These are phyloP conservation scores for Clunio marinus DNA, from an alignment of 2,888 invertebrate genomes.

Conservation along the genomic window DNA sequence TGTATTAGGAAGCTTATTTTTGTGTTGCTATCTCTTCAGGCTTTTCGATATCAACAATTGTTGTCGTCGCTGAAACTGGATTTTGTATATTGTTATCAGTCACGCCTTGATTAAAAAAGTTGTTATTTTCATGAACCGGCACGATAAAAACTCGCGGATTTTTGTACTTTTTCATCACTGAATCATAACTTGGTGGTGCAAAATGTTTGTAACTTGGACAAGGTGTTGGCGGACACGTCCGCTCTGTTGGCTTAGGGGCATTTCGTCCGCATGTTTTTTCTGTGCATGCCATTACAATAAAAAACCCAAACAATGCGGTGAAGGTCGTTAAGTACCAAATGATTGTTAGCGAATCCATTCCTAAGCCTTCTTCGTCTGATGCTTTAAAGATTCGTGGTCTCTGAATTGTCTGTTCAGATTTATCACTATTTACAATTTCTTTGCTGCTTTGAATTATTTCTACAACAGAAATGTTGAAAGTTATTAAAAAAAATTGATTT, in stretches of 20 bases:
- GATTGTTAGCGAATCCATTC: conserved; percentile 50
- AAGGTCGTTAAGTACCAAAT: conserved; percentile 45
- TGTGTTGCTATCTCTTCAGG: neutral
- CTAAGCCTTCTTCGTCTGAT: neutral
- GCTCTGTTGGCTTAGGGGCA: conserved; percentile 11
- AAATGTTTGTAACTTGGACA: conserved; percentile 51
- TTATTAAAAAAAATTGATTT: too few relatives aligned
- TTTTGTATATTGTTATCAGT: conserved; percentile 6
- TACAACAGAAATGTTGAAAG: too few relatives aligned
- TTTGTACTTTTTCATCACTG: conserved; percentile 47
- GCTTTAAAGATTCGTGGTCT: neutral
- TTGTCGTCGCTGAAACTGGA: neutral
- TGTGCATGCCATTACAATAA: conserved; percentile 51
- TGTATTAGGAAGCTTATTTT: too few relatives aligned
- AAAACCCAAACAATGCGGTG: conserved; percentile 49
- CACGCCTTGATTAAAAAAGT: neutral
- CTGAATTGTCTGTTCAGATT: neutral
- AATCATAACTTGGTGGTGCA: conserved; percentile 50
- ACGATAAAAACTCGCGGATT: conserved; percentile 33
- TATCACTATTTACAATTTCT: too few relatives aligned
- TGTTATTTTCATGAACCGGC: conserved; percentile 18
- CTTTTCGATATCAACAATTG: neutral
- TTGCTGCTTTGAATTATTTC: too few relatives aligned
- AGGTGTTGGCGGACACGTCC: conserved; percentile 44
- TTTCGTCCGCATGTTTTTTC: conserved; percentile 45